These are phyloP conservation scores for Drosophila phalerata DNA, from an alignment of 2,888 invertebrate species.

Conservation along the genomic window DNA sequence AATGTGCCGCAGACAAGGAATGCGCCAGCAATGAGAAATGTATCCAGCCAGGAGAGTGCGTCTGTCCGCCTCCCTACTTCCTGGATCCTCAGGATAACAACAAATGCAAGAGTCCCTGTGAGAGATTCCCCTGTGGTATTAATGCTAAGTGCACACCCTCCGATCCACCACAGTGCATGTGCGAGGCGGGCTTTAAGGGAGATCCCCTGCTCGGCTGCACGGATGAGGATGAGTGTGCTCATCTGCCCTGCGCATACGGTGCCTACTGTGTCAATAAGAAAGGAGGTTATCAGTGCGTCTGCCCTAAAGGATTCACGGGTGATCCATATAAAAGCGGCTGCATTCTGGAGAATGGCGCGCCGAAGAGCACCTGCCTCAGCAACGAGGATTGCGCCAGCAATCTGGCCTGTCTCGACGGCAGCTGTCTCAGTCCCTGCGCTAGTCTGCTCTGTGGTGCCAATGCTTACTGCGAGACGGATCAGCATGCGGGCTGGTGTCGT, in stretches of 20 bases:
- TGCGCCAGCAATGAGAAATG: conserved; percentile 95
- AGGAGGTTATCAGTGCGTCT: conserved; percentile 94
- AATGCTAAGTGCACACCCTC: conserved; percentile 95
- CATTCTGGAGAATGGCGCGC: conserved; percentile 87
- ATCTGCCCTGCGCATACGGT: conserved; percentile 94
- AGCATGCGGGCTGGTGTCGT: conserved; percentile 95
- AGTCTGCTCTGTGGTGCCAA: conserved; percentile 92
- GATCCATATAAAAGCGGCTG: conserved; percentile 95
- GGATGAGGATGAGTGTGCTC: conserved; percentile 94
- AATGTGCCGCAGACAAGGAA: conserved; percentile 93
- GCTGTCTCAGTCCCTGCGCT: conserved; percentile 93
- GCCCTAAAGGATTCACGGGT: conserved; percentile 93
- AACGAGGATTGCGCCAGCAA: conserved; percentile 93
- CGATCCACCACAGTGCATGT: conserved; percentile 95
- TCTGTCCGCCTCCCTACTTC: conserved; percentile 96
- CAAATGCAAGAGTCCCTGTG: conserved; percentile 96
- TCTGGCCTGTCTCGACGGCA: conserved; percentile 91
- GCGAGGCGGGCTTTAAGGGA: conserved; percentile 94
- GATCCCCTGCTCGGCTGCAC: conserved; percentile 93
- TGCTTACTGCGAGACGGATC: conserved; percentile 94
- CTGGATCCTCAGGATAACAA: conserved; percentile 93
- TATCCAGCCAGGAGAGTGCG: conserved; percentile 95
- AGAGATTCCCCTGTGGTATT: conserved; percentile 95
- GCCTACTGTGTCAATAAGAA: conserved; percentile 95
- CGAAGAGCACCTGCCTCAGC: conserved; percentile 89